Conservation (phyloP, 2,113 vertebrate species). For the Psilopsiagon aurifrons region DNA sequence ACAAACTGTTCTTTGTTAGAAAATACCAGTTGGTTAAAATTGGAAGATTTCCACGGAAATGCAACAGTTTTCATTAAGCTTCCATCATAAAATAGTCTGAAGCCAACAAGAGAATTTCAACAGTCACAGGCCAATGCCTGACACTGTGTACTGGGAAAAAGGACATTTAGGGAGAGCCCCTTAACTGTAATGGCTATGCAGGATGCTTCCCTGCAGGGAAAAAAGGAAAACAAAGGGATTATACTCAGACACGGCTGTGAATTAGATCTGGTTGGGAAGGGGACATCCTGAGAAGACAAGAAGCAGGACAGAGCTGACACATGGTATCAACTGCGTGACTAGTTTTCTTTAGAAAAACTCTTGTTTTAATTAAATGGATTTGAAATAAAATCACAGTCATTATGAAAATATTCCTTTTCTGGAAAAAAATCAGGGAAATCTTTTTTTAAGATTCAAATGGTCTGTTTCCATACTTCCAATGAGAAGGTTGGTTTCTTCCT, state of each 20-base stretch:
- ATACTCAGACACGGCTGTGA: not conserved
- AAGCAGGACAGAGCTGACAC: not conserved
- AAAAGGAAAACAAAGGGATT: not conserved
- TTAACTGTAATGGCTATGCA: not conserved
- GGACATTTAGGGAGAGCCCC: not conserved
- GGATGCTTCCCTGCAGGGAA: not conserved
- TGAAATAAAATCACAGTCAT: constrained; percentile 44
- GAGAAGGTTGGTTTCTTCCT: constrained; percentile 47
- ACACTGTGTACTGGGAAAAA: not conserved
- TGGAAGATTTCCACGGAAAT: not conserved
- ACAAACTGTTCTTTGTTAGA: constrained; percentile 35
- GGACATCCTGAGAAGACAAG: not conserved
- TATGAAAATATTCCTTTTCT: constrained; percentile 48
- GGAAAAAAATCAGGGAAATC: constrained; percentile 39
- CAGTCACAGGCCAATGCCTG: not conserved
- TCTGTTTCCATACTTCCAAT: constrained; percentile 26
- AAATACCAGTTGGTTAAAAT: not conserved
- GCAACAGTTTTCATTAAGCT: not conserved
- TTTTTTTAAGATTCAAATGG: constrained; percentile 32
- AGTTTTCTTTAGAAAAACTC: not conserved
- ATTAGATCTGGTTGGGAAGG: not conserved
- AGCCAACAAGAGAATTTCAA: not conserved
- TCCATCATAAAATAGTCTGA: not conserved
- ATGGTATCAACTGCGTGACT: not conserved
- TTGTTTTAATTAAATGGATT: constrained; percentile 1